phyloP scores from a whole-genome alignment of 2,888 invertebrate species.

The Capitulum mitella region DNA sequence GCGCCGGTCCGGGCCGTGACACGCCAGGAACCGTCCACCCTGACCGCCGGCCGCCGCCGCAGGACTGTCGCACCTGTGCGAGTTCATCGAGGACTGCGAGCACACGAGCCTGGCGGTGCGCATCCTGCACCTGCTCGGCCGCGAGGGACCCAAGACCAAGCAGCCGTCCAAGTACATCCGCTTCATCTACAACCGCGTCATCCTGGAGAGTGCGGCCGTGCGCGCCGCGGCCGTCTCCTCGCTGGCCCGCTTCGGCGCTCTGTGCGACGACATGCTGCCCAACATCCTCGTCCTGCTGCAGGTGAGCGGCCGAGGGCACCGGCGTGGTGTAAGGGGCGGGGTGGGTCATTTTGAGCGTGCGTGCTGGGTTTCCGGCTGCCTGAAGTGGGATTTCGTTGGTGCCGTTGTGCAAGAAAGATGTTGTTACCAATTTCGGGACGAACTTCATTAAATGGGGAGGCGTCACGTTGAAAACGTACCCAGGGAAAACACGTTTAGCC shows the following conservation, averaged over 20 bases:
- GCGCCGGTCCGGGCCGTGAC: too few species aligned
- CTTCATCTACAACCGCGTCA: constrained; percentile 67
- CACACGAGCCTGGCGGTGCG: constrained; percentile 92
- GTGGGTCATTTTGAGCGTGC: too few species aligned
- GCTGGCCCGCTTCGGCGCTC: constrained; percentile 94
- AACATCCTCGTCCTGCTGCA: constrained; percentile 63
- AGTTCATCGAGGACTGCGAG: constrained; percentile 99
- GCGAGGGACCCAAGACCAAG: constrained; percentile 92
- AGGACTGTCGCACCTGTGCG: constrained; percentile 87
- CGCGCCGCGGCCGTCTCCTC: constrained; percentile 96
- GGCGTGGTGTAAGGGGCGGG: too few species aligned
- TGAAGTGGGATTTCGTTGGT: too few species aligned
- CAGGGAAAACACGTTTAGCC: too few species aligned
- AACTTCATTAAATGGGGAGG: too few species aligned
- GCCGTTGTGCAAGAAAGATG: too few species aligned
- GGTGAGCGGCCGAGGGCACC: constrained; percentile 44
- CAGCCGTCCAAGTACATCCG: constrained; percentile 73
- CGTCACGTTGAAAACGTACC: too few species aligned
- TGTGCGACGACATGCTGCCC: constrained; percentile 75
- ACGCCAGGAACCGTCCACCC: too few species aligned
- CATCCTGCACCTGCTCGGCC: constrained; percentile 89
- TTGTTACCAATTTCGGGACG: too few species aligned
- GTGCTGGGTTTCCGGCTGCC: too few species aligned
- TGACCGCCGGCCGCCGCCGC: background rate
- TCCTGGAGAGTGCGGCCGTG: constrained; percentile 91